phyloP scores from a whole-genome alignment of 1,140 invertebrate species.

The Batillaria attramentaria region DNA sequence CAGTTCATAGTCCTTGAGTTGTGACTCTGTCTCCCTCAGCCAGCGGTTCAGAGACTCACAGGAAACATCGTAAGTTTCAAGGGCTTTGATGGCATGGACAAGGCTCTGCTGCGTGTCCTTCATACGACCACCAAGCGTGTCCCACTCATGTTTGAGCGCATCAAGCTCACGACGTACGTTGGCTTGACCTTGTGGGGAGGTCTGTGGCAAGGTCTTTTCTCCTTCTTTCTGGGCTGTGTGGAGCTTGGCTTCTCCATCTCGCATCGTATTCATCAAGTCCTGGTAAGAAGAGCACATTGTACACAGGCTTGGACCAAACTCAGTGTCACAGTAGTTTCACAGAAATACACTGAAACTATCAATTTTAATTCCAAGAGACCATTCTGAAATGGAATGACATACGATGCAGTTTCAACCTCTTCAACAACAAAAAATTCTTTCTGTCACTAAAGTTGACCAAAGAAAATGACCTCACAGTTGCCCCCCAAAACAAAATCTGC shows the following conservation, averaged over 20 bases:
- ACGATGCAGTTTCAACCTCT: too few relatives aligned
- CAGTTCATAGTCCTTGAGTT: slow-evolving; percentile 90
- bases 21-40: slow-evolving; percentile 87
- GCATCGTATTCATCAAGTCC: slow-evolving; percentile 57
- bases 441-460: too few relatives aligned
- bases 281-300: slow-evolving; percentile 38
- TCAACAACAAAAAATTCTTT: too few relatives aligned
- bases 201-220: slow-evolving; percentile 75
- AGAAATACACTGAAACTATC: too few relatives aligned
- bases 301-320: too few relatives aligned
- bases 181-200: slow-evolving; percentile 84
- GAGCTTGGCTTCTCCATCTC: slow-evolving; percentile 64
- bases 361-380: too few relatives aligned
- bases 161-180: slow-evolving; percentile 83
- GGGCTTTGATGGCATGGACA: slow-evolving; percentile 81
- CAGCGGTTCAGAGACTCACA: slow-evolving; percentile 85
- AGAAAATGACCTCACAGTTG: background rate
- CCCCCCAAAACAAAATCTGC: background rate
- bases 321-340: too few relatives aligned
- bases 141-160: slow-evolving; percentile 81
- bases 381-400: too few relatives aligned
- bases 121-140: slow-evolving; percentile 79
- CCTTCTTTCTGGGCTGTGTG: slow-evolving; percentile 55
- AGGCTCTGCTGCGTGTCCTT: slow-evolving; percentile 73
- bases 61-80: slow-evolving; percentile 85